Evolutionary conservation across 2,888 invertebrate species (phyloP).

Genomic region (Melangyna quadrimaculata): DNA sequence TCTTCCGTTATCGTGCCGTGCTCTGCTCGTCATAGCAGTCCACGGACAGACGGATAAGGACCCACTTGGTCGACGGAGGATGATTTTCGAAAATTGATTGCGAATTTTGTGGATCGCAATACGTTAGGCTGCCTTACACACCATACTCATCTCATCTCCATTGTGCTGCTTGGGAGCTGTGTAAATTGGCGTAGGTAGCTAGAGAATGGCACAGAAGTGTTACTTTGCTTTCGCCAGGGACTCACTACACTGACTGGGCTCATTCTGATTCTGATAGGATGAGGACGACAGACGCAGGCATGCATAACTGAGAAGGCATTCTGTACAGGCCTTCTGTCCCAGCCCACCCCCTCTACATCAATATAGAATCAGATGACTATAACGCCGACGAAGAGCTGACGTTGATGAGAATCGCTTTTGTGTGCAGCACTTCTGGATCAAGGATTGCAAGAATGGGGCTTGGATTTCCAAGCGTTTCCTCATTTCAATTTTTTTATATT

Average conservation of each 20-base stretch:
- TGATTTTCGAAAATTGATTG: conserved; percentile 71
- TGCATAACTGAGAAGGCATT: conserved; percentile 7
- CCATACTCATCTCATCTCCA: conserved; percentile 43
- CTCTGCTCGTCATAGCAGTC: neutral
- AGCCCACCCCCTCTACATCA: neutral
- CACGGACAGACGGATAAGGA: neutral
- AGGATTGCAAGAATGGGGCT: conserved; percentile 40
- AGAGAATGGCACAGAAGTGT: conserved; percentile 39
- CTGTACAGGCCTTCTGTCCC: neutral
- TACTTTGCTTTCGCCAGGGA: conserved; percentile 30
- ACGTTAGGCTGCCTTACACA: conserved; percentile 60
- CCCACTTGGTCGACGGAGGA: conserved; percentile 13
- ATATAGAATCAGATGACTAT: conserved; percentile 23
- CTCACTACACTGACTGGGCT: neutral
- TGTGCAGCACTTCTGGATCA: conserved; percentile 49
- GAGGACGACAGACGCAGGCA: conserved; percentile 28
- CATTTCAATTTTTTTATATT: conserved; percentile 9
- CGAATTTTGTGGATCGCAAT: conserved; percentile 65
- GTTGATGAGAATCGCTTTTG: conserved; percentile 54
- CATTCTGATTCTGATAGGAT: neutral
- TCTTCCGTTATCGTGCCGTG: conserved; percentile 43
- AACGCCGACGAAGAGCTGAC: conserved; percentile 30
- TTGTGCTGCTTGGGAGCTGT: conserved; percentile 5
- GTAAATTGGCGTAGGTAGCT: conserved; percentile 16
- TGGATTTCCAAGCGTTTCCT: conserved; percentile 26